Base-by-base conservation (phyloP, 2,888 invertebrate genomes). In the Hetaerina titia region DNA sequence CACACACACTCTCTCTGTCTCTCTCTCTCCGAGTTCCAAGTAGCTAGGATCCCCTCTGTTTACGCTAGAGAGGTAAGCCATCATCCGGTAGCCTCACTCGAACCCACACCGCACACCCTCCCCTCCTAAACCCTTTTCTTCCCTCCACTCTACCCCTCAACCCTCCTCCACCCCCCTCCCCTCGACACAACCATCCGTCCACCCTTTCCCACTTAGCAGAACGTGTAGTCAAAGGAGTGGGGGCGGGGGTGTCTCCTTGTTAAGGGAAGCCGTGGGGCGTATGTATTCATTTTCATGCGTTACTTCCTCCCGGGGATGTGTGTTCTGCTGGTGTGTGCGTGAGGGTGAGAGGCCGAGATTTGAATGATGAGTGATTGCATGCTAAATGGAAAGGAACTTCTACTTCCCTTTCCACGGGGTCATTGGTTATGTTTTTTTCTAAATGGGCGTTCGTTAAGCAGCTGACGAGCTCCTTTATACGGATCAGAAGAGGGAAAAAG, bases 351-450 rank as follows among this genome's bases (percentile, higher is more conserved):
- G 81, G 19, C 81, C 31, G 69, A 92, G 56, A 92, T 56, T 64
- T 56, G 64, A 56, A 92, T 69, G 92, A 92, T 92, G 92, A 92
- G 92, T 92, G 92, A 92, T 92, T 92, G 92, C 69, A 69, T 19
- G 92, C 69, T 69, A 92, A 92, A 92, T 92, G 74, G 92, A 63
- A 56, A 92, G n/a, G 63, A 69, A 69, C 56, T 69, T 81, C 81
- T 22, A 81, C 81, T 81, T 31, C 81, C 25, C 81, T 81, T 81
- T 81, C 81, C 81, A 13, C 81, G 81, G 81, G 81, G 81, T 81
- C 92, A 92, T 92, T 69, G 92, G 56, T 81, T 81, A 81, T 81
- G 81, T 81, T 69, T 92, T 92, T 60, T 69, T 92, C 69, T 92
- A 69, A 92, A 92, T 69, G 69, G 92, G 60, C 92, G 69, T 92